Percentiles rank a stretch among this genome's conserved stretches.
phyloP scores from a whole-genome alignment of 2,113 vertebrate genomes.

The Callocephalon fimbriatum region DNA sequence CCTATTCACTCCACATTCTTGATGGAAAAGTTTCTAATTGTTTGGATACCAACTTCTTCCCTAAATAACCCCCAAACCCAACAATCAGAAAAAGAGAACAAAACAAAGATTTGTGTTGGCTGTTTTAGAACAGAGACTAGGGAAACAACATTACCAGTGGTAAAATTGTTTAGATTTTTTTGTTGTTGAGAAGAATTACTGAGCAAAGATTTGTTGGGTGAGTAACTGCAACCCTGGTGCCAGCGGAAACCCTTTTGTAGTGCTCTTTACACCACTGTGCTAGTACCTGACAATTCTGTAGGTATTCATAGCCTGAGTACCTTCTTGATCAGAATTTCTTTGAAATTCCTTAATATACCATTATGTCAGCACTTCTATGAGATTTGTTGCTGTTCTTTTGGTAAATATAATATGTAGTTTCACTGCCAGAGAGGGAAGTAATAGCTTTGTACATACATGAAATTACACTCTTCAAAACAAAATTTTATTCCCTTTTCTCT shows the following conservation, averaged over 20 bases:
- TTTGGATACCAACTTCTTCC: neutral
- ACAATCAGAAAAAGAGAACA: neutral
- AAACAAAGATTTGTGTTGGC: neutral
- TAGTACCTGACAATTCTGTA: neutral
- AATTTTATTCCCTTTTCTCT: neutral
- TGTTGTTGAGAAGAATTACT: neutral
- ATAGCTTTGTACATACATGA: neutral
- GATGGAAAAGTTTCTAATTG: neutral
- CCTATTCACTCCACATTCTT: neutral
- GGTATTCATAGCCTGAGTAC: neutral
- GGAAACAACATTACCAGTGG: neutral
- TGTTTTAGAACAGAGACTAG: neutral
- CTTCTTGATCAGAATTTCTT: neutral
- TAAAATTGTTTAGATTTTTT: neutral
- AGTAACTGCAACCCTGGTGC: neutral
- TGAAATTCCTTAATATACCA: neutral
- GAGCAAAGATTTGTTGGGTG: neutral
- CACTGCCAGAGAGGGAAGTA: neutral
- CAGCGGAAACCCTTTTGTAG: neutral
- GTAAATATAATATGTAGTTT: neutral
- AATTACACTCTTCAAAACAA: neutral
- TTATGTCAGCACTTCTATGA: neutral
- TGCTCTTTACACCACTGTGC: neutral
- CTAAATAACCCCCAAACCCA: fast-evolving
- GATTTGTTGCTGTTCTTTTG: neutral